These are phyloP conservation scores for Jordanella pulchra DNA, from an alignment of 2,797 vertebrate genomes.

Conservation along the genomic window DNA sequence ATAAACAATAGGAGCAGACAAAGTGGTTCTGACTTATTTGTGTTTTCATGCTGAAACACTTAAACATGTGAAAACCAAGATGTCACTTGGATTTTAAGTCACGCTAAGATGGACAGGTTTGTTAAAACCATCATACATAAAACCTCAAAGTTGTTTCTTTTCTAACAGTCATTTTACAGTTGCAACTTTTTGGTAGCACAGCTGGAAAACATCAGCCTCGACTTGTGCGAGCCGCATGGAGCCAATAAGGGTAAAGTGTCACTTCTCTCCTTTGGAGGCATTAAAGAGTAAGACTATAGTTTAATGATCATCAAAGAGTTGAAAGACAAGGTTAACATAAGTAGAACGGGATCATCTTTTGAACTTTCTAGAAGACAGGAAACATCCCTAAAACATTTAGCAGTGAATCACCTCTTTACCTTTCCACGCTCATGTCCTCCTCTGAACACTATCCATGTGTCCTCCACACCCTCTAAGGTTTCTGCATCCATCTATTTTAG, in stretches of 20 bases:
- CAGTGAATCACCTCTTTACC: conserved; percentile 16
- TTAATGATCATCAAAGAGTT: conserved; percentile 26
- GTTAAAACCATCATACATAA: too few species aligned
- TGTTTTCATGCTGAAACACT: too few species aligned
- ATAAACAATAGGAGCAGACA: too few species aligned
- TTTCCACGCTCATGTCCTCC: conserved; percentile 8
- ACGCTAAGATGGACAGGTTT: too few species aligned
- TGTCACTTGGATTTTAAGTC: too few species aligned
- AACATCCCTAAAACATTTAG: conserved; percentile 18
- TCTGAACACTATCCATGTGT: conserved; percentile 9
- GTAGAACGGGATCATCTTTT: conserved; percentile 18
- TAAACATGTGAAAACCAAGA: too few species aligned
- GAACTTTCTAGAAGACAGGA: conserved; percentile 19
- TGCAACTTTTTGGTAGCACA: conserved; percentile 61
- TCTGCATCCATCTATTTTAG: conserved; percentile 20
- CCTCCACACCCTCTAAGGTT: not conserved
- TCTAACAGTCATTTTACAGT: conserved; percentile 42
- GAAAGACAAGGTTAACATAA: conserved; percentile 19
- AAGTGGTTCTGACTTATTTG: too few species aligned
- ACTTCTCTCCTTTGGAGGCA: conserved; percentile 41
- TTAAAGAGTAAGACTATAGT: conserved; percentile 17
- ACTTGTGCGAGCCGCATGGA: conserved; percentile 67
- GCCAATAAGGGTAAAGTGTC: conserved; percentile 62
- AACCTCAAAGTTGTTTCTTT: conserved; percentile 6
- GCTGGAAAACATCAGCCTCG: conserved; percentile 74